phyloP scores from a whole-genome alignment of 2,113 vertebrate genomes.

The Athene noctua region DNA sequence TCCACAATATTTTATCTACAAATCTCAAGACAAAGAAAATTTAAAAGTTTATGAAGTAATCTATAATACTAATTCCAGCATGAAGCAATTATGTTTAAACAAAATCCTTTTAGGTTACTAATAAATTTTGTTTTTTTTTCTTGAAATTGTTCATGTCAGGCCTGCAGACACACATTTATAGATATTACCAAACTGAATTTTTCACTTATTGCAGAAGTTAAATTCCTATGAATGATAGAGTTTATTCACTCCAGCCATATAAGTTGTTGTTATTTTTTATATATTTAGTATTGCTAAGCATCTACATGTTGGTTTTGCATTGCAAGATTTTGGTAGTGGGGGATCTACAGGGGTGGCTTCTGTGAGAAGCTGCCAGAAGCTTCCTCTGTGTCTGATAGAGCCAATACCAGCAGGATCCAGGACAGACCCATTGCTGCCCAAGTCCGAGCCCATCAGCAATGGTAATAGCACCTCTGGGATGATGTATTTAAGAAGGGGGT shows the following conservation, averaged over 20 bases:
- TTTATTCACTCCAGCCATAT: not conserved
- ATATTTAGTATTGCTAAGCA: not conserved
- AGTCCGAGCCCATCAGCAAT: accelerated
- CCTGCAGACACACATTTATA: not conserved
- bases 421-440: accelerated
- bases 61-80: not conserved
- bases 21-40: not conserved
- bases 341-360: not conserved
- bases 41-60: not conserved
- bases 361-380: not conserved
- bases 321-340: not conserved
- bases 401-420: not conserved
- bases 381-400: not conserved
- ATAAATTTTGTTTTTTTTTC: not conserved
- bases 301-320: not conserved
- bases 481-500: not conserved
- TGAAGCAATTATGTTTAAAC: not conserved
- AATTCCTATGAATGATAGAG: not conserved
- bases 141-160: not conserved
- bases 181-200: not conserved
- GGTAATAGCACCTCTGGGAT: not conserved
- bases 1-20: not conserved
- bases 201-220: not conserved
- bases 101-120: not conserved
- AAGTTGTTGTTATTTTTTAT: not conserved